A percentile compares a stretch with the other conserved stretches of the same genome.
These are phyloP conservation scores for Caenorhabditis japonica DNA, from an alignment of 2,888 invertebrate genomes.

Conservation along the genomic window DNA sequence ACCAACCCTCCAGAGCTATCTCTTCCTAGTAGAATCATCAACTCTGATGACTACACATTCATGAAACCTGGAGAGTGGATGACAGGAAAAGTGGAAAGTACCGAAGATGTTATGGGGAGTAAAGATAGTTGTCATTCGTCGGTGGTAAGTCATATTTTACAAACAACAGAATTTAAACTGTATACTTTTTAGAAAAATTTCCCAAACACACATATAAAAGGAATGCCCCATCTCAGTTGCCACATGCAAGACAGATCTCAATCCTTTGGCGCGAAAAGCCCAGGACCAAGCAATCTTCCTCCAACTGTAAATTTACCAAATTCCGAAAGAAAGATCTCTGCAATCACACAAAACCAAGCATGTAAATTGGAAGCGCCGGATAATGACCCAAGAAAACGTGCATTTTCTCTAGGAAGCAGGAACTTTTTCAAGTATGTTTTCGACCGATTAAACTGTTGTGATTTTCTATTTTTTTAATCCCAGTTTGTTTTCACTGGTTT, in stretches of 20 bases:
- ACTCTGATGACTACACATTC: constrained; percentile 9
- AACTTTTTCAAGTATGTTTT: constrained; percentile 61
- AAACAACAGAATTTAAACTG: neutral
- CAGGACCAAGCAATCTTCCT: constrained; percentile 14
- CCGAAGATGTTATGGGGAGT: constrained; percentile 60
- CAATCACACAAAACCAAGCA: neutral
- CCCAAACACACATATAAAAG: constrained; percentile 11
- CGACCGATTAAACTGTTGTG: neutral
- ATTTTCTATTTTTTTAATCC: neutral
- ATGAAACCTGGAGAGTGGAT: constrained; percentile 36
- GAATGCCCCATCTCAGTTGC: constrained; percentile 18
- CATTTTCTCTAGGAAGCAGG: constrained; percentile 70
- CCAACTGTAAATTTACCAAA: constrained; percentile 54
- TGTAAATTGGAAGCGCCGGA: constrained; percentile 39
- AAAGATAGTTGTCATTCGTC: constrained; percentile 69
- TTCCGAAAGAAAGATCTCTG: constrained; percentile 29
- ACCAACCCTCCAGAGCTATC: neutral
- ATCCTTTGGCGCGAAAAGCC: constrained; percentile 28
- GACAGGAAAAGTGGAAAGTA: constrained; percentile 1
- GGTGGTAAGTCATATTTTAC: constrained; percentile 32
- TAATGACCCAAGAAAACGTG: constrained; percentile 67
- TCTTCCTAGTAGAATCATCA: neutral
- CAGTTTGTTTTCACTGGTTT: constrained; percentile 5
- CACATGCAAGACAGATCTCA: constrained; percentile 30
- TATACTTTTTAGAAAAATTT: neutral